These are phyloP conservation scores for Chionodraco myersi DNA, from an alignment of 2,113 vertebrate species.

Conservation along the genomic window DNA sequence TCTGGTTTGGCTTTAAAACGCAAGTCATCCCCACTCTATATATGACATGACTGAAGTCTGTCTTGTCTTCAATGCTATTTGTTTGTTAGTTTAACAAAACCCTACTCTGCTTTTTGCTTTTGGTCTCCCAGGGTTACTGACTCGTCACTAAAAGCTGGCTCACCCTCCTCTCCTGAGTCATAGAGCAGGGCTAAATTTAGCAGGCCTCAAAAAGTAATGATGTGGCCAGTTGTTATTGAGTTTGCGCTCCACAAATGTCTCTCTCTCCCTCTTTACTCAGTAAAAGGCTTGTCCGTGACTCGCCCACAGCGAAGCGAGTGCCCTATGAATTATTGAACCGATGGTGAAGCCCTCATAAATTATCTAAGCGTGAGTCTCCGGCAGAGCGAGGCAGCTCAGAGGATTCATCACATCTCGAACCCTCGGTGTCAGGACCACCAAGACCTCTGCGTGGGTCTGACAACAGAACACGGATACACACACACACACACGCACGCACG, in stretches of 20 bases:
- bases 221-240: constrained; percentile 51
- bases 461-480: not conserved
- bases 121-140: constrained; percentile 35
- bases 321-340: constrained; percentile 81
- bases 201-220: constrained; percentile 59
- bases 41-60: constrained; percentile 8
- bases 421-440: constrained; percentile 6
- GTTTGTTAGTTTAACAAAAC: constrained; percentile 25
- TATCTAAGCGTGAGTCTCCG: constrained; percentile 65
- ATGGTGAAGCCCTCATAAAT: constrained; percentile 80
- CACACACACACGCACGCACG: not conserved
- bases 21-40: too few relatives aligned
- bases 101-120: constrained; percentile 12
- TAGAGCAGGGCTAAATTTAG: constrained; percentile 64
- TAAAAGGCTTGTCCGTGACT: constrained; percentile 71
- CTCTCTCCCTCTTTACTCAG: constrained; percentile 31
- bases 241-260: constrained; percentile 36
- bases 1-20: too few relatives aligned
- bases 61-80: not conserved
- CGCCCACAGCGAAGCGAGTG: constrained; percentile 52
- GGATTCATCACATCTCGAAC: constrained; percentile 36
- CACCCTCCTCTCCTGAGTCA: constrained; percentile 56
- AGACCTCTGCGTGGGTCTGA: constrained; percentile 18
- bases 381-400: constrained; percentile 46
- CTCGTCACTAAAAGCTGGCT: constrained; percentile 46